Evolutionary conservation across 2,888 invertebrate species (phyloP), one percentile per base, ranked within the genome.

Genomic region (Ceramica pisi): DNA sequence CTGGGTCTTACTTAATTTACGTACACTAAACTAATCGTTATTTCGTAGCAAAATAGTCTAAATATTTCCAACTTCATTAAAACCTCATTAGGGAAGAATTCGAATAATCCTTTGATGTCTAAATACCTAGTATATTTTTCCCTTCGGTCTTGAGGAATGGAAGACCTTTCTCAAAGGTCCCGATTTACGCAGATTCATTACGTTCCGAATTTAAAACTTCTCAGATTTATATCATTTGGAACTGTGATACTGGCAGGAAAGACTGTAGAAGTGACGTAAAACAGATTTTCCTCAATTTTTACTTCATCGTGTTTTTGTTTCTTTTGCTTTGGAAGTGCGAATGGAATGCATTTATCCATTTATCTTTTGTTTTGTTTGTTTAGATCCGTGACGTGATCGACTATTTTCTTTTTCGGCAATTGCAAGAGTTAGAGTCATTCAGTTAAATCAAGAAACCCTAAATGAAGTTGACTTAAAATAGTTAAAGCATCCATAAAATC

Each of bases 201-300:
- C 72, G 67, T 65, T 60, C 66, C 19, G 23, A 73, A 67, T 82
- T 84, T 68, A 72, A 78, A 85, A 85, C 80, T 81, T 81, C 64
- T 59, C 67, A 66, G 83, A 86, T 84, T 88, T 82, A 82, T 85
- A 61, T 69, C 63, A 61, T 63, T 67, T 69, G 53, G 48, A 67
- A 46, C 68, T 67, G 1, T 35, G 26, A 31, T 61, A 69, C 35
- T 56, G 38, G 35, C 9, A 44, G 14, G 26, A 46, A 19, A 38
- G 10, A 21, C 48, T 19, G n/a, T 35, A 60, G 16, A 61, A 50
- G 9, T 61, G 55, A 12, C 44, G 21, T 38, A 56, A 77, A 50
- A 59, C 16, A n/a, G 2, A 4, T 4, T 4, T 31, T 41, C 16
- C 35, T 44, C 41, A 50, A 61, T 50, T 44, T 41, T 46, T 48